These are phyloP conservation scores for Brachypteracias leptosomus DNA, from an alignment of 2,113 vertebrate genomes.

Conservation along the genomic window DNA sequence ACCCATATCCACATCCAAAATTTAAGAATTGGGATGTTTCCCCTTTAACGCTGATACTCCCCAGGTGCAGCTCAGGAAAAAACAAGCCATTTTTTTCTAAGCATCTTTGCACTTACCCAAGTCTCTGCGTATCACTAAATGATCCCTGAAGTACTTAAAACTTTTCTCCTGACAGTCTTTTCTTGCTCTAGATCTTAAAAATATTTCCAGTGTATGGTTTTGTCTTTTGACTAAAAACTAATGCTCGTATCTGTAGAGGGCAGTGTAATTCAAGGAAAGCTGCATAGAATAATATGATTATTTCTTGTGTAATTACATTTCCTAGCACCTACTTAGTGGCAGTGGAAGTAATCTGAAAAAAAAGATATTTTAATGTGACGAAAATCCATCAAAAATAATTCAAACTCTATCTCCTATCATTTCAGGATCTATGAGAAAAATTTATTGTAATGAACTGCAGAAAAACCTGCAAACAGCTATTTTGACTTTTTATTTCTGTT, in stretches of 20 bases:
- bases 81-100: background rate
- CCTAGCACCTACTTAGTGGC: background rate
- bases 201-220: background rate
- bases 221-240: background rate
- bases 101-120: background rate
- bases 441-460: background rate
- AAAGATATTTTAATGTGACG: background rate
- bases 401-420: background rate
- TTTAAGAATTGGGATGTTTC: background rate
- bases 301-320: background rate
- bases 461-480: background rate
- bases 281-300: background rate
- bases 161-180: background rate
- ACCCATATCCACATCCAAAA: background rate
- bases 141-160: background rate
- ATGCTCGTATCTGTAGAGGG: background rate
- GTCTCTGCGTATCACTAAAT: background rate
- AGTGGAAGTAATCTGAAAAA: background rate
- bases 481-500: background rate
- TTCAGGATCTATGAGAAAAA: background rate
- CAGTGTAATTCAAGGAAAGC: conserved; percentile 10
- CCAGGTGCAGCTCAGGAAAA: background rate
- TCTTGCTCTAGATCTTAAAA: background rate
- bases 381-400: background rate
- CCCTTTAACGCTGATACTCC: background rate